Percentiles rank a stretch among this genome's conserved stretches.
phyloP scores from a whole-genome alignment of 2,888 invertebrate genomes.

The Epiblema foenella region DNA sequence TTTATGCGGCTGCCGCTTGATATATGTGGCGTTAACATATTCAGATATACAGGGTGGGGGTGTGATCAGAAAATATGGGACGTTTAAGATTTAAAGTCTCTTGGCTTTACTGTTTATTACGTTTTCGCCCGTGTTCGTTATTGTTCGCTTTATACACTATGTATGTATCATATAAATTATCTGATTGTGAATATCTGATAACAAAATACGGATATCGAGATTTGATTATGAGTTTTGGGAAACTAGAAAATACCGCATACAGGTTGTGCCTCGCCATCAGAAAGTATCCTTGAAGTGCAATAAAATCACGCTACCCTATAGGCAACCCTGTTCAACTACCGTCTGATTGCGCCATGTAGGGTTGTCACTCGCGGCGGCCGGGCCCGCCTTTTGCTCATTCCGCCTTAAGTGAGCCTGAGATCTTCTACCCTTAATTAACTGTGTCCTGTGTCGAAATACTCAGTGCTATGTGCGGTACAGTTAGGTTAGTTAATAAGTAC shows the following conservation, averaged over 20 bases:
- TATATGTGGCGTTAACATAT: not conserved
- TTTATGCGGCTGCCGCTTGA: not conserved
- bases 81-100: not conserved
- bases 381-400: conserved; percentile 71
- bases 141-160: not conserved
- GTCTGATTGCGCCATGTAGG: conserved; percentile 66
- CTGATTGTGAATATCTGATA: too few relatives aligned
- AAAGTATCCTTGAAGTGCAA: not conserved
- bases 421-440: conserved; percentile 71
- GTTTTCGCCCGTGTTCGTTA: not conserved
- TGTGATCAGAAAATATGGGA: not conserved
- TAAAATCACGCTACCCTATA: conserved; percentile 37
- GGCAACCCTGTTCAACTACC: conserved; percentile 52
- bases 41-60: not conserved
- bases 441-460: conserved; percentile 43
- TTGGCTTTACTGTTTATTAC: not conserved
- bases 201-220: too few relatives aligned
- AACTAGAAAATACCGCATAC: too few relatives aligned
- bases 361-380: conserved; percentile 53
- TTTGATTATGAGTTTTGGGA: too few relatives aligned
- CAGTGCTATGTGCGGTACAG: conserved; percentile 38
- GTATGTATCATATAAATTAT: too few relatives aligned
- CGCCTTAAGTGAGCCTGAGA: conserved; percentile 63
- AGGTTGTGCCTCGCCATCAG: too few relatives aligned
- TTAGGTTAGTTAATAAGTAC: too few relatives aligned